These are phyloP conservation scores for Heteromormyrus szaboi DNA, from an alignment of 2,797 vertebrate species.

Conservation along the genomic window DNA sequence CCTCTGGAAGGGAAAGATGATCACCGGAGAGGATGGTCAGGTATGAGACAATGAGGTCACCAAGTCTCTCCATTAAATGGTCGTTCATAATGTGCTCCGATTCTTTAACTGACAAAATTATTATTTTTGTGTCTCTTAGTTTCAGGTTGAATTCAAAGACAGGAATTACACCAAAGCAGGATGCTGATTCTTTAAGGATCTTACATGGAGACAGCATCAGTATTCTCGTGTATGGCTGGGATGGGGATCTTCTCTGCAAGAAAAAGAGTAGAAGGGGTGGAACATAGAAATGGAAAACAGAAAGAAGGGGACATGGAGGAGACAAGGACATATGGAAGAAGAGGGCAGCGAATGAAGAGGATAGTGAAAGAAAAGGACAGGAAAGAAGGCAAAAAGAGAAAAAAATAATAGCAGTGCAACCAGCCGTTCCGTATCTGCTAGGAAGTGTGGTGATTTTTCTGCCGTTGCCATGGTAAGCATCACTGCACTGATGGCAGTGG, in stretches of 20 bases:
- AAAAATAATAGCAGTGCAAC: conserved; percentile 1
- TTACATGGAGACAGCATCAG: not conserved
- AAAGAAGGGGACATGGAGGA: not conserved
- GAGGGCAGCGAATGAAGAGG: not conserved
- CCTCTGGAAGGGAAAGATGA: not conserved
- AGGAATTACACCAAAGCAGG: not conserved
- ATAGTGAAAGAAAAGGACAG: not conserved
- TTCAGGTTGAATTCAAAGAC: not conserved
- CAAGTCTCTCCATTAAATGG: not conserved
- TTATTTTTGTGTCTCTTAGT: not conserved
- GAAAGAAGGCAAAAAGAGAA: not conserved
- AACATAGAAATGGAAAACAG: not conserved
- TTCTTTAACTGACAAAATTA: not conserved
- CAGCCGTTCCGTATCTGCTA: not conserved
- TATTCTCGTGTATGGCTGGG: not conserved
- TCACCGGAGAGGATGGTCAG: not conserved
- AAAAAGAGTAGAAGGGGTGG: not conserved
- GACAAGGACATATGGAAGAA: not conserved
- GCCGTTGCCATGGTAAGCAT: not conserved
- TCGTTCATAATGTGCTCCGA: not conserved
- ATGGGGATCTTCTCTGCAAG: not conserved
- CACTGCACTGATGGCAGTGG: not conserved
- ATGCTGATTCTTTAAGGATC: not conserved
- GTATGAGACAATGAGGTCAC: not conserved
- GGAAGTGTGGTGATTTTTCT: not conserved